Base-by-base conservation (phyloP, 2,888 invertebrate species). In the Neoascia interrupta region DNA sequence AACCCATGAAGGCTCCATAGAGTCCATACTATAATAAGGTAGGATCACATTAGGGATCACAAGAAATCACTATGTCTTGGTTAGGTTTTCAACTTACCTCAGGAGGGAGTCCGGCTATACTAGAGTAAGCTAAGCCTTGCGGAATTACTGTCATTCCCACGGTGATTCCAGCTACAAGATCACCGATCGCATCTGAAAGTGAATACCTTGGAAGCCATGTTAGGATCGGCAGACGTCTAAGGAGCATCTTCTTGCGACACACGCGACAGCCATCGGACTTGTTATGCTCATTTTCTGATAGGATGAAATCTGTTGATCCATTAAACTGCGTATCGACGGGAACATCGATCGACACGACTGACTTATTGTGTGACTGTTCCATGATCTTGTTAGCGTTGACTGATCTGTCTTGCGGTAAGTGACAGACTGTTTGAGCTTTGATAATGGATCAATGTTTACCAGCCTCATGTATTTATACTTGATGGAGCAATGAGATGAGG, bases 131-230 rank as follows among this genome's bases (percentile, higher is more conserved):
- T 81, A 95, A 89, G 15, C 95, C 94, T 89, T 97, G 97, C 13
- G 97, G 97, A 53, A 88, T 87, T 0, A 88, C 87, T 1, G 88
- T 88, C 1, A 88, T 82, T 1, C 97, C 97, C 15, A 97, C 97
- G 0, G 97, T 97, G 56, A 97, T 89, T 58, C 97, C 97, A n/a
- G 97, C 97, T 81, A 98, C 94, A 31, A 96, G 87, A 90, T 98
- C 98, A 6, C 96, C 96, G 58, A 96, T 88, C 6, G 95, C 93
- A 88, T 94, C 92, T 56, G 91, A 90, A 1, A 88, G 85, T 83
- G 90, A 92, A 89, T 97, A 97, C 79, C 89, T 91, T 8, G 95
- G 95, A 82, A 96, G 86, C 97, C 97, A 97, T 54, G 87, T 89
- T 11, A 94, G 86, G 43, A 96, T 91, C 6, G 97, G 96, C 47